Evolutionary conservation across 2,797 vertebrate species (phyloP).

Genomic region (Etheostoma perlongum): DNA sequence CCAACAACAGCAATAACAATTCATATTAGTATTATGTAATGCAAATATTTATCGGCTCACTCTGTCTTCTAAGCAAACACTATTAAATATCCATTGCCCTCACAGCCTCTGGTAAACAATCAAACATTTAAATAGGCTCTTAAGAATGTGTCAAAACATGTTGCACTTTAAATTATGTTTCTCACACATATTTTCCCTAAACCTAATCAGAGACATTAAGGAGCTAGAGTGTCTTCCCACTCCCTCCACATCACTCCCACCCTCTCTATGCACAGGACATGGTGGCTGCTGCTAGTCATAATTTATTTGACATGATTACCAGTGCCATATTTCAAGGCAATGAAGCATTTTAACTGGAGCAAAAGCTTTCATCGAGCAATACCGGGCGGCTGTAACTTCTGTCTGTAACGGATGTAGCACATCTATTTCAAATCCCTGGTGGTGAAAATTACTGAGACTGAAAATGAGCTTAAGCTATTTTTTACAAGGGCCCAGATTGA

Average conservation of each 20-base stretch:
- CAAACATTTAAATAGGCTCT: constrained; percentile 62
- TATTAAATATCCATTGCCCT: constrained; percentile 49
- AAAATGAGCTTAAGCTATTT: constrained; percentile 74
- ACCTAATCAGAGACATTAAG: constrained; percentile 64
- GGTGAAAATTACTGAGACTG: constrained; percentile 71
- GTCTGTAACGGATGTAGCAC: constrained; percentile 61
- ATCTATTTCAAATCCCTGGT: constrained; percentile 66
- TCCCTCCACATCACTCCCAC: constrained; percentile 48
- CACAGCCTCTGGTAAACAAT: constrained; percentile 52
- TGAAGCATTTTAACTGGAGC: constrained; percentile 47
- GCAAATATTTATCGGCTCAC: constrained; percentile 19
- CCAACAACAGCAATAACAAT: not conserved
- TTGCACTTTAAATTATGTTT: constrained; percentile 64
- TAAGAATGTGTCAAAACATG: constrained; percentile 54
- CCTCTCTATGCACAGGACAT: constrained; percentile 33
- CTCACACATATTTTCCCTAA: constrained; percentile 44
- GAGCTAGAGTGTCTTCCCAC: constrained; percentile 43
- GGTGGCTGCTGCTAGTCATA: constrained; percentile 27
- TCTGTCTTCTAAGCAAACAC: constrained; percentile 32
- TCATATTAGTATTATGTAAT: not conserved
- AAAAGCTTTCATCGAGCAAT: constrained; percentile 49
- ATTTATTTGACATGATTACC: constrained; percentile 69
- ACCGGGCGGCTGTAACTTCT: constrained; percentile 34
- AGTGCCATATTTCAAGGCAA: constrained; percentile 55
- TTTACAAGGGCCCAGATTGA: constrained; percentile 60